Base-by-base conservation (phyloP, 2,113 vertebrate species). In the Eidolon helvum region DNA sequence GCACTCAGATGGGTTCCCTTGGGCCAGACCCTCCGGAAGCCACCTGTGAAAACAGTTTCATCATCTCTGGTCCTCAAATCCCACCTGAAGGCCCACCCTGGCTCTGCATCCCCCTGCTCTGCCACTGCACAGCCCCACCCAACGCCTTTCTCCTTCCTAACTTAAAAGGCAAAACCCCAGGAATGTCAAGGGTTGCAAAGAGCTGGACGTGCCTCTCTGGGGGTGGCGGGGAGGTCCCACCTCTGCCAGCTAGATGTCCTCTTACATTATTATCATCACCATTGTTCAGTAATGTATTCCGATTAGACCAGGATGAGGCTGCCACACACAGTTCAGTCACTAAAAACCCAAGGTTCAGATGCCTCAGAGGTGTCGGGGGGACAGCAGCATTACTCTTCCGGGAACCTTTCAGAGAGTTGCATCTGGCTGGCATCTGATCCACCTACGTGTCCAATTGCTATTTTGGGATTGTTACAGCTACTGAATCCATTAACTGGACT, bases 401-500 rank as follows among this genome's bases (percentile, higher is more conserved):
- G 82, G 92, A 96, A 78, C 28, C 55, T 35, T 89, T 63, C 24
- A 83, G 74, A 88, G 77, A 69, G 33, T 2, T 24, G 63, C 77
- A 48, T 40, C 72, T 1, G 4, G 59, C 22, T 14, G 61, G 78
- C 88, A 45, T 94, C 87, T 26, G 86, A 40, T 30, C 78, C 63
- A 35, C 28, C 69, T 74, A 72, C 33, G 0, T 65, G 72, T 75
- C 68, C 38, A 2, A 59, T 87, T 69, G 90, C 93, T 97, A 95
- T 97, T 92, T 93, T 79, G 83, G 79, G 79, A 75, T 30, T 66
- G 3, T 87, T 74, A 75, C 88, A 96, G 92, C 90, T 65, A 74
- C 71, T 0, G 1, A 94, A 84, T 90, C 97, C 97, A 97, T 98
- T 92, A 96, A 90, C 91, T 35, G 79, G 75, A 40, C 87, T 61